Evolutionary conservation across 2,113 vertebrate genomes (phyloP).

Genomic region (Pteropus alecto): DNA sequence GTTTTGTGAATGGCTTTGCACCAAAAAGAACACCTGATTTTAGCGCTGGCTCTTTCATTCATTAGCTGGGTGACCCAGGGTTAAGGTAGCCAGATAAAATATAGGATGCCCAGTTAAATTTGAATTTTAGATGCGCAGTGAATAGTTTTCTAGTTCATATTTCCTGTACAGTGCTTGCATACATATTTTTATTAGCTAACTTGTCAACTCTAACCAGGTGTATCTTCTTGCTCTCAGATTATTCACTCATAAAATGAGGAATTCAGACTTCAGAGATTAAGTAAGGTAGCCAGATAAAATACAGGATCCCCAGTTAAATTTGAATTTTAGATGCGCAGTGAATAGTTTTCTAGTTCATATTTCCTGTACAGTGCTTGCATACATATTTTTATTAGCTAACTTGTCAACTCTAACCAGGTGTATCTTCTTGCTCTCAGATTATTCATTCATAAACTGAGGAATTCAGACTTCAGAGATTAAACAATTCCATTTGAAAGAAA

Average conservation of each 20-base stretch:
- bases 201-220: not conserved
- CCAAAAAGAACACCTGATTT: not conserved
- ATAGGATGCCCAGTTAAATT: not conserved
- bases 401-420: not conserved
- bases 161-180: not conserved
- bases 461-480: not conserved
- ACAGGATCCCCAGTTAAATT: not conserved
- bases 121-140: not conserved
- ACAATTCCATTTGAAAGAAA: constrained; percentile 21
- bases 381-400: constrained; percentile 25
- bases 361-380: not conserved
- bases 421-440: not conserved
- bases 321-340: not conserved
- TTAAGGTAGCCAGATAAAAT: not conserved
- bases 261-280: not conserved
- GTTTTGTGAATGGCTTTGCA: not conserved
- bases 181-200: constrained; percentile 25
- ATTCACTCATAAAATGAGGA: not conserved
- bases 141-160: not conserved
- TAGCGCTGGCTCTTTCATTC: not conserved
- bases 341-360: not conserved
- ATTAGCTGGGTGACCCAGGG: not conserved
- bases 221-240: not conserved
- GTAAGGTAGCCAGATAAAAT: not conserved
- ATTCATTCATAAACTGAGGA: not conserved